These are phyloP conservation scores for Octonoba sinensis DNA, from an alignment of 2,888 invertebrate species.

Conservation along the genomic window DNA sequence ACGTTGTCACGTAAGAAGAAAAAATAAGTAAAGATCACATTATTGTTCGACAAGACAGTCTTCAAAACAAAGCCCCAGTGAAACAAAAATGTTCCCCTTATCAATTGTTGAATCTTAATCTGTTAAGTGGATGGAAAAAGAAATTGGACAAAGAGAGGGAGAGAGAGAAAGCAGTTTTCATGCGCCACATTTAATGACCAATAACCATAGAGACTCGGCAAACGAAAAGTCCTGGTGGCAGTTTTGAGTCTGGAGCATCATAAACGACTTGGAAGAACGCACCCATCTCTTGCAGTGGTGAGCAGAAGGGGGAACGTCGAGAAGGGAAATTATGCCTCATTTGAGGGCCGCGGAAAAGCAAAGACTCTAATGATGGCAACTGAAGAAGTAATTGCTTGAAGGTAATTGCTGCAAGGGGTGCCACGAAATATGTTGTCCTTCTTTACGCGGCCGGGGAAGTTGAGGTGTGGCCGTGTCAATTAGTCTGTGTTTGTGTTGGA, in stretches of 20 bases:
- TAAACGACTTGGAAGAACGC: conserved; percentile 18
- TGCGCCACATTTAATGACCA: conserved; percentile 32
- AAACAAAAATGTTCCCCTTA: conserved; percentile 16
- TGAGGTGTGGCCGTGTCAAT: conserved; percentile 62
- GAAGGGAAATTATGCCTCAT: conserved; percentile 27
- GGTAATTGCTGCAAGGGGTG: conserved; percentile 53
- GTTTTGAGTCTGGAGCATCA: neutral
- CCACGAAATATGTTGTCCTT: conserved; percentile 50
- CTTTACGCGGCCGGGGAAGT: conserved; percentile 5
- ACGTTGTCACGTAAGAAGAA: too few species aligned
- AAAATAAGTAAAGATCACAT: too few species aligned
- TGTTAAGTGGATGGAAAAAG: neutral
- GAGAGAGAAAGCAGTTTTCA: neutral
- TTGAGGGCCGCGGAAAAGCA: conserved; percentile 30
- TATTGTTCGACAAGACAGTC: too few species aligned
- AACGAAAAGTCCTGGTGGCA: neutral
- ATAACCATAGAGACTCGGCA: conserved; percentile 24
- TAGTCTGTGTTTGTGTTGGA: conserved; percentile 60
- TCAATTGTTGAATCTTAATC: conserved; percentile 38
- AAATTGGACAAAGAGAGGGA: neutral
- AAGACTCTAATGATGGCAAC: conserved; percentile 40
- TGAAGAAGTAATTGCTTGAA: conserved; percentile 28
- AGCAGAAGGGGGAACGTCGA: neutral
- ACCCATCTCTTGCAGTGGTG: conserved; percentile 8
- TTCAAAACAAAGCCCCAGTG: too few species aligned